Conservation (phyloP, 2,888 invertebrate genomes). For the Iselma pallidipennis region DNA sequence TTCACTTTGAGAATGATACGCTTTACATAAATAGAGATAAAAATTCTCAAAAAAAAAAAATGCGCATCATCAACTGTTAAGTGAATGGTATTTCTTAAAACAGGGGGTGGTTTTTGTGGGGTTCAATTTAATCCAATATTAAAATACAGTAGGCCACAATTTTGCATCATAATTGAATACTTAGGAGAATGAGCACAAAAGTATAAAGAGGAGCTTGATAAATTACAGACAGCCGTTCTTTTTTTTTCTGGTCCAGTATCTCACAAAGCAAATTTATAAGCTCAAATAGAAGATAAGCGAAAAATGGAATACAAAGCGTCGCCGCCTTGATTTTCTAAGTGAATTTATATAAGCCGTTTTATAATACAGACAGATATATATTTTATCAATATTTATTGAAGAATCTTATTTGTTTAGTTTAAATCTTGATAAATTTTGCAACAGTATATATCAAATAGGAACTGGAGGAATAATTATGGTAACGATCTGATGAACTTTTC, state of each 20-base stretch:
- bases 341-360: neutral
- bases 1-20: neutral
- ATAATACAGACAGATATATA: too few relatives aligned
- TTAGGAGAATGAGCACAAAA: slow-evolving; percentile 8
- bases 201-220: slow-evolving; percentile 17
- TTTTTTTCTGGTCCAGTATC: neutral
- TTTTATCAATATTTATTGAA: too few relatives aligned
- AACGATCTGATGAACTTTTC: slow-evolving; percentile 22
- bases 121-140: slow-evolving; percentile 15
- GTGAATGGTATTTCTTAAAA: neutral
- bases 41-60: neutral
- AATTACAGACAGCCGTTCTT: slow-evolving; percentile 8
- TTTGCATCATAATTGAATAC: slow-evolving; percentile 18
- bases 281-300: slow-evolving; percentile 12
- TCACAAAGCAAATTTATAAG: slow-evolving; percentile 16
- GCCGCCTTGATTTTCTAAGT: neutral
- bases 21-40: neutral
- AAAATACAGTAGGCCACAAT: slow-evolving; percentile 16
- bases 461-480: slow-evolving; percentile 2
- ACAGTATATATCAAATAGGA: neutral
- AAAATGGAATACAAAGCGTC: too few relatives aligned
- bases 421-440: too few relatives aligned
- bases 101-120: neutral
- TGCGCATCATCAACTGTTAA: neutral
- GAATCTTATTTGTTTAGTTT: too few relatives aligned